Evolutionary conservation across 2,113 vertebrate species (phyloP).

Genomic region (Carassius auratus): DNA sequence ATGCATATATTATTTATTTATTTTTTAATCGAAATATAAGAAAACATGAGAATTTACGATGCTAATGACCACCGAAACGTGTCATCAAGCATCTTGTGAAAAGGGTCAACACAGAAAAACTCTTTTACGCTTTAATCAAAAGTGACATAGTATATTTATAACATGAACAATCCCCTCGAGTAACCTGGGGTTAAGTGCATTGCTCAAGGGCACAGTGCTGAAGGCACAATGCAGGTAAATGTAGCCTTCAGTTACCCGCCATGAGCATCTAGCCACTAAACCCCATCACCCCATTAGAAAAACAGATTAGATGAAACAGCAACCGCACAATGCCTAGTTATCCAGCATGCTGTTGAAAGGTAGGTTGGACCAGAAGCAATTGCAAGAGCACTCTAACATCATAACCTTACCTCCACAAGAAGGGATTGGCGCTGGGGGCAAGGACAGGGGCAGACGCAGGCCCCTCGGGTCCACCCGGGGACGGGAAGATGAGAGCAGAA

Average conservation of each 20-base stretch:
- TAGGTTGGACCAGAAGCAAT: background rate
- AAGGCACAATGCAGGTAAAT: background rate
- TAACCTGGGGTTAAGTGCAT: slow-evolving; percentile 8
- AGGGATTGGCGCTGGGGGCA: slow-evolving; percentile 79
- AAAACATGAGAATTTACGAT: no score
- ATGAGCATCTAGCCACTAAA: background rate
- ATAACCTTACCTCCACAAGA: slow-evolving; percentile 92
- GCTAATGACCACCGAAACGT: no score
- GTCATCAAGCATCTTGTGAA: no score
- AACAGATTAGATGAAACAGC: background rate
- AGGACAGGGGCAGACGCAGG: slow-evolving; percentile 83
- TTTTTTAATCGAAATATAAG: no score
- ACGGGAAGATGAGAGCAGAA: slow-evolving; percentile 44
- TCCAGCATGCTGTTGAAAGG: slow-evolving; percentile 1
- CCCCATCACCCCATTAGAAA: background rate
- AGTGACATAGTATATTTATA: background rate
- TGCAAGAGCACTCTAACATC: slow-evolving; percentile 23
- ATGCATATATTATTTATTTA: no score
- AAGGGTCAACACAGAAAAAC: background rate
- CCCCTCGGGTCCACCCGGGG: slow-evolving; percentile 77
- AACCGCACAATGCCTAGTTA: background rate
- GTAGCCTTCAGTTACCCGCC: background rate
- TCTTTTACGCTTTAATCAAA: background rate
- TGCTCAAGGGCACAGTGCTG: slow-evolving; percentile 1
- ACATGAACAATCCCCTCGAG: background rate